Base-by-base conservation (phyloP, 1,140 invertebrate genomes). In the Scaptomyza pallida region DNA sequence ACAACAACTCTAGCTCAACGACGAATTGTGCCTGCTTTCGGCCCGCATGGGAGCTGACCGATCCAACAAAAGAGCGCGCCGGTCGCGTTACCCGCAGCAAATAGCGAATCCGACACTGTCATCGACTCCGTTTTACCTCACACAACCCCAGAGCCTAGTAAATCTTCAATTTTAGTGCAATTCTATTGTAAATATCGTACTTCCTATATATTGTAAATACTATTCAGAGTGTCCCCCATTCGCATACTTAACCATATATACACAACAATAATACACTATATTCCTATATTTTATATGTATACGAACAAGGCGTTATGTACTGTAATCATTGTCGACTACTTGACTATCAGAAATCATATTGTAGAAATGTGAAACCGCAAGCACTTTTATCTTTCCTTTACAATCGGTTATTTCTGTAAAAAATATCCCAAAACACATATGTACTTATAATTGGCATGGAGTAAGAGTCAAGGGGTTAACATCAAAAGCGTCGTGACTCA, bases 11-110 rank as follows among this genome's bases (percentile, higher is more conserved):
- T 51, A 92, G 92, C 3, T 80, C 91, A n/a, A 89, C 93, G 1
- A 86, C n/a, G n/a, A n/a, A 2, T 3, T 88, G 19, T 26, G 37
- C 8, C 15, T 62, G 44, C 23, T 98, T 96, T 91, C 91, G 93
- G 16, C 96, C 97, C n/a, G 97, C 97, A 0, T 96, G 97, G 92
- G 92, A 93, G 21, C 92, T 98, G n/a, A 61, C 91, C 2, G 94
- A 97, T 77, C 93, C 93, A 19, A 88, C 92, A 0, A 90, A 93
- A 15, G 97, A 98, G 89, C 93, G 97, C 67, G 93, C 94, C 62
- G 97, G 97, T 1, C 92, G 96, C 44, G 23, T 71, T 44, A 21
- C 52, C 51, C 59, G 57, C 21, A 78, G 57, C 21, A 78, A 88
- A 16, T 80, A 70, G 56, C 10, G 4, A 6, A 2, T n/a, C n/a